Percentiles rank a stretch among this genome's conserved stretches.
Evolutionary conservation across 2,113 vertebrate genomes (phyloP).

Genomic region (Sceloporus tristichus): DNA sequence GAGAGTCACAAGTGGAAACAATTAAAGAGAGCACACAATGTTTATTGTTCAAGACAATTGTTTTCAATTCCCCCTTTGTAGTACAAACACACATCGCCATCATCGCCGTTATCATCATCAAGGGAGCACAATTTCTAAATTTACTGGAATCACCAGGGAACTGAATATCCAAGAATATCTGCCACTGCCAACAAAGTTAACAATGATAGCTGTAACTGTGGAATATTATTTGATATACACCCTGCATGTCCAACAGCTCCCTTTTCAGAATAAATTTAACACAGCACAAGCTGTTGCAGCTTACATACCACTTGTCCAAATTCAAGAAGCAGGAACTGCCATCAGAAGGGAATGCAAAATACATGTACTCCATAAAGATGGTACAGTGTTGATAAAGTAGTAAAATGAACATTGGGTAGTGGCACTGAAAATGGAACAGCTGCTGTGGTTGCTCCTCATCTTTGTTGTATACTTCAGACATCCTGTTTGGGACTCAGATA

Average conservation of each 20-base stretch:
- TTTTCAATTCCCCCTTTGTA: conserved; percentile 49
- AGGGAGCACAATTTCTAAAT: conserved; percentile 39
- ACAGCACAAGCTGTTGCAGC: too few relatives aligned
- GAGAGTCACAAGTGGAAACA: conserved; percentile 61
- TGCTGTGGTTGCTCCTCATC: too few relatives aligned
- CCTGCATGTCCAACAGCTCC: too few relatives aligned
- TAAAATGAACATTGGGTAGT: not conserved
- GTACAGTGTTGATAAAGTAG: not conserved
- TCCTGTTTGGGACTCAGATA: too few relatives aligned
- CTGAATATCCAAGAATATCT: not conserved
- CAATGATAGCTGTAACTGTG: not conserved
- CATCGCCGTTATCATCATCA: conserved; percentile 31
- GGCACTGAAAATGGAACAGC: not conserved
- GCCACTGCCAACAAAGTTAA: not conserved
- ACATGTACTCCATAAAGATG: not conserved
- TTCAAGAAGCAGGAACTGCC: not conserved
- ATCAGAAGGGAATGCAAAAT: not conserved
- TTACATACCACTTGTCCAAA: not conserved
- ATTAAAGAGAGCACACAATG: conserved; percentile 45
- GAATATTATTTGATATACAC: not conserved
- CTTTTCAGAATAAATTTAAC: not conserved
- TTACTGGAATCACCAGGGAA: conserved; percentile 3
- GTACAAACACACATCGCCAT: too few relatives aligned
- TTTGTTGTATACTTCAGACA: too few relatives aligned
- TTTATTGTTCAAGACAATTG: conserved; percentile 59